Evolutionary conservation across 2,113 vertebrate species (phyloP), one percentile per base, ranked within the genome.

Genomic region (Petrocephalus zakoni): DNA sequence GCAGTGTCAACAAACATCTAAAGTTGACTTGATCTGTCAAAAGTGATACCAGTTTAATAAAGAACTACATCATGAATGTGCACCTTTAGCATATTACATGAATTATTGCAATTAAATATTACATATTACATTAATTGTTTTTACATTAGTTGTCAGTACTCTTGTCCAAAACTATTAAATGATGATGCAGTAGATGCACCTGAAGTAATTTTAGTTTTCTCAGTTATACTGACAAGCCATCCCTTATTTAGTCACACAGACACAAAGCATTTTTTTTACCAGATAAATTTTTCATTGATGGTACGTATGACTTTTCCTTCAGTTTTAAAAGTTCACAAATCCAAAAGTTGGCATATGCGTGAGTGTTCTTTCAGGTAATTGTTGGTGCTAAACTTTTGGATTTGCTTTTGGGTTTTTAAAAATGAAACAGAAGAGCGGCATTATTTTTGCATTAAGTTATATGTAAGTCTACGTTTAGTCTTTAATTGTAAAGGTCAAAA

Each of bases 81-180:
- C 34, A 42, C 42, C 19, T 83, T 47, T 47, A n/a, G n/a, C n/a
- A 83, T n/a, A 47, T 83, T 46, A 22, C 46, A 49, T 83, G 49
- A 5, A 49, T 49, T 83, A 8, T 10, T 21, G n/a, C n/a, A n/a
- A n/a, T n/a, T n/a, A n/a, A n/a, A n/a, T n/a, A n/a, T n/a, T n/a
- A n/a, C n/a, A 83, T n/a, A 47, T 83, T 46, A 22, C 46, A 49
- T 83, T 83, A 5, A 49, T 49, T 83, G 21, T 10, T 21, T 46
- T 83, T 83, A 49, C 46, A 83, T 83, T n/a, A 11, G 46, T 5
- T 83, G 37, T 49, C 1, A 49, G 22, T 83, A 15, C 10, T 83
- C 81, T 47, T 83, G 37, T 83, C 81, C n/a, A 83, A 83, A 83
- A 47, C 46, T 46, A 83, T 49, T 83, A 83, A 83, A 83, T 19